These are phyloP conservation scores for Apodemus agrarius DNA, from an alignment of 2,797 vertebrate species.

Conservation along the genomic window DNA sequence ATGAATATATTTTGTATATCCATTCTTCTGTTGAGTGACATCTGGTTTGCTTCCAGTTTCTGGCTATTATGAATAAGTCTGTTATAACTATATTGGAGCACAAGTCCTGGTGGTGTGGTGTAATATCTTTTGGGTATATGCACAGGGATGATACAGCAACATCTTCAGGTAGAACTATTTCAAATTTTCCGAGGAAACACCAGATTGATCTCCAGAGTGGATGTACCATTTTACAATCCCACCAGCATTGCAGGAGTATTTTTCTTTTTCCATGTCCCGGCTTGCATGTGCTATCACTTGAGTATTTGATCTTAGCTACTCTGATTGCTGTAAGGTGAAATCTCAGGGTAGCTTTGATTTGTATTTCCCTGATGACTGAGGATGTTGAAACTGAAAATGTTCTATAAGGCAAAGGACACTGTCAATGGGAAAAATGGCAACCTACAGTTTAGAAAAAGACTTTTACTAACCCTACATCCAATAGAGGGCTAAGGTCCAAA, in stretches of 20 bases:
- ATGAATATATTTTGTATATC: not conserved
- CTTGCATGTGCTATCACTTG: not conserved
- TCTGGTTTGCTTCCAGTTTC: not conserved
- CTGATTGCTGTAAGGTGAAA: not conserved
- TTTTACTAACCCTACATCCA: not conserved
- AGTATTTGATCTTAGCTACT: not conserved
- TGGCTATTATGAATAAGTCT: not conserved
- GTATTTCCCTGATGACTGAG: not conserved
- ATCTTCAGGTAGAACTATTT: not conserved
- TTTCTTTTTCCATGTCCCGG: not conserved
- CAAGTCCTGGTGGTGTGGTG: not conserved
- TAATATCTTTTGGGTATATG: not conserved
- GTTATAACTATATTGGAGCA: not conserved
- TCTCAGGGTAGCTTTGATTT: not conserved
- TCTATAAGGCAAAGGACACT: not conserved
- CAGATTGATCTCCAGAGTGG: not conserved
- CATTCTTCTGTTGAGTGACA: not conserved
- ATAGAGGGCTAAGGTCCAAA: not conserved
- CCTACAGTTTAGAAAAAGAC: not conserved
- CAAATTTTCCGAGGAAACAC: not conserved
- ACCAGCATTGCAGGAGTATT: not conserved
- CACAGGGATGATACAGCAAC: not conserved
- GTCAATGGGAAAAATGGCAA: not conserved
- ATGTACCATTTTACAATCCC: not conserved
- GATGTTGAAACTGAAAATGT: no score